Percentiles rank a stretch among this genome's conserved stretches.
Evolutionary conservation across 2,888 invertebrate species (phyloP).

Genomic region (Drosophila rellima): DNA sequence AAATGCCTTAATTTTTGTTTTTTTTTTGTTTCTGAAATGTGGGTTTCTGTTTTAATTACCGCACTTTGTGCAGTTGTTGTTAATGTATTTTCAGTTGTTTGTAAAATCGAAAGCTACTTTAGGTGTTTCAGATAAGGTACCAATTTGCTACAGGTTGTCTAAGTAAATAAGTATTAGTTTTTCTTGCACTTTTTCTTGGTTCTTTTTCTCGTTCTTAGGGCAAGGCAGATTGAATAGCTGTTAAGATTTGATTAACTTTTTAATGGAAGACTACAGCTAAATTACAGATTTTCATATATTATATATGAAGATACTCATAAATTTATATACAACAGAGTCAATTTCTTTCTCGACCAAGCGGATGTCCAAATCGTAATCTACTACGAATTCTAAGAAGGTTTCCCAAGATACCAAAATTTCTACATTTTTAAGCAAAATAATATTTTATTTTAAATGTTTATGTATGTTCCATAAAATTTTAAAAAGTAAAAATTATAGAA

Average conservation of each 20-base stretch:
- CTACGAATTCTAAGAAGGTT: too few species aligned
- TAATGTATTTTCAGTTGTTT: slow-evolving; percentile 33
- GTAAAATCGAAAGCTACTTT: slow-evolving; percentile 61
- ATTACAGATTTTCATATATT: slow-evolving; percentile 9
- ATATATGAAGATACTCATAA: slow-evolving; percentile 1
- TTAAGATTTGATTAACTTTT: slow-evolving; percentile 30
- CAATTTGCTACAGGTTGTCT: slow-evolving; percentile 77
- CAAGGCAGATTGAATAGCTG: slow-evolving; percentile 44
- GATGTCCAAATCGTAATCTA: too few species aligned
- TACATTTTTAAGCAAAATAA: too few species aligned
- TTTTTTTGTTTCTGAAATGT: slow-evolving; percentile 16
- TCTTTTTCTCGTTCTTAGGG: slow-evolving; percentile 32
- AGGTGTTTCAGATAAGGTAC: slow-evolving; percentile 75
- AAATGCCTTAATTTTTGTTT: slow-evolving; percentile 15
- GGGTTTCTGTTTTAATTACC: slow-evolving; percentile 7
- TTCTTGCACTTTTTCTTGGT: slow-evolving; percentile 45
- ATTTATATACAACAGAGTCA: too few species aligned
- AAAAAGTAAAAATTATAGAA: too few species aligned
- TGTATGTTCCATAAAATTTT: too few species aligned
- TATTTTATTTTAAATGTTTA: too few species aligned
- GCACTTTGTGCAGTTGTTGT: slow-evolving; percentile 53
- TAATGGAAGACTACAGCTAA: slow-evolving; percentile 72
- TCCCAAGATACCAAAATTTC: too few species aligned
- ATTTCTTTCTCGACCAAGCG: too few species aligned
- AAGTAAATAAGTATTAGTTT: slow-evolving; percentile 45